Base-by-base conservation (phyloP, 2,797 vertebrate genomes). In the Clarias platycephalus region DNA sequence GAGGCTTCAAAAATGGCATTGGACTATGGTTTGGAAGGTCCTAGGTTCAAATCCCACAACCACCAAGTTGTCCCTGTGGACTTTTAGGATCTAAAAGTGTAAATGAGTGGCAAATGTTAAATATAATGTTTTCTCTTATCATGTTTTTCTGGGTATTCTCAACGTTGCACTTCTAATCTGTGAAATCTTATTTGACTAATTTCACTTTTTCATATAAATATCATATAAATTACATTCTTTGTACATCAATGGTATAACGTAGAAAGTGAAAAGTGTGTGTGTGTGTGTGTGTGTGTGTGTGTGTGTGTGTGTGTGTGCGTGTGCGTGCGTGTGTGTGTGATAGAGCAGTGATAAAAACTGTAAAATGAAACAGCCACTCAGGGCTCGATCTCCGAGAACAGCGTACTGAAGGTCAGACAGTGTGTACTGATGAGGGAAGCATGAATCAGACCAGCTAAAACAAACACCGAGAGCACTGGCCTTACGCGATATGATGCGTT, bases 351-450 rank as follows among this genome's bases (percentile, higher is more conserved):
- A 79, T 44, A 44, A 62, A 49, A 60, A 8, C n/a, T 40, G 31
- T 40, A 24, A 63, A 44, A 26, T 26, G 13, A 78, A 18, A 34
- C 49, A 57, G 72, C 53, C 53, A 57, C 16, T 49, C 24, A 12
- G 77, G 10, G 37, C 44, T 63, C 24, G 24, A 44, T 80, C 78
- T 80, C 40, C 78, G 7, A 71, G 81, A 82, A 12, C 24, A 64
- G 60, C 60, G 90, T 92, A 92, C 93, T 93, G 49, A 86, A 63
- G 63, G 76, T 90, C 64, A 64, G 77, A 83, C 81, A 84, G 84
- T 86, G 88, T 89, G 90, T 88, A 86, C 90, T 89, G 91, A 92
- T 91, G 92, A 94, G 90, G 90, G 90, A 89, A 89, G 86, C 87
- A 84, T 85, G 88, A 89, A 90, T 90, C 91, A 40, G 87, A 78